Conservation (phyloP, 2,797 vertebrate species). For the Uromys caudimaculatus region DNA sequence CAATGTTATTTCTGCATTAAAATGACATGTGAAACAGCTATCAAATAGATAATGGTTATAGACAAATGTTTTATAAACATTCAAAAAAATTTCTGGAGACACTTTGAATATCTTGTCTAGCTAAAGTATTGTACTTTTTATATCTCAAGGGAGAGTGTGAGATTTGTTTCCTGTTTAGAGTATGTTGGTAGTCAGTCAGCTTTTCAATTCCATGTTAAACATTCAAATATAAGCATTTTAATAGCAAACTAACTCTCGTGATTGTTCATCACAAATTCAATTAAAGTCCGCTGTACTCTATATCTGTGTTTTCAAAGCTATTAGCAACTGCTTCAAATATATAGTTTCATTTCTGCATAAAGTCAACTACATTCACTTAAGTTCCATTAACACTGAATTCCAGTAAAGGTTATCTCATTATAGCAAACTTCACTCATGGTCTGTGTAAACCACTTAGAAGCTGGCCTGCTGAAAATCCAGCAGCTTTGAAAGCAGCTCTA, state of each 20-base stretch:
- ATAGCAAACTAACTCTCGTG: background rate
- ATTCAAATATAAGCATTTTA: background rate
- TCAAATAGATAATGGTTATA: background rate
- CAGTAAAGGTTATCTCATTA: background rate
- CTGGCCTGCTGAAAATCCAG: background rate
- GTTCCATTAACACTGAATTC: background rate
- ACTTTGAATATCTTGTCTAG: background rate
- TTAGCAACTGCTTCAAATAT: background rate
- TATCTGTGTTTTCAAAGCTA: background rate
- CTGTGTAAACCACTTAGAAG: background rate
- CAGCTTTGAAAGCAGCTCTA: background rate
- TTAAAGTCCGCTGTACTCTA: background rate
- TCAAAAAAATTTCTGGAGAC: background rate
- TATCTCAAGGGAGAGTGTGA: background rate
- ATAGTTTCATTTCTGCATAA: background rate
- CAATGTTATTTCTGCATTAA: constrained; percentile 3
- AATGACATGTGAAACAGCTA: background rate
- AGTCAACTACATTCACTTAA: background rate
- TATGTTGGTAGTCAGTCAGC: background rate
- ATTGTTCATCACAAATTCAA: background rate
- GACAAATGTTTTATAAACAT: background rate
- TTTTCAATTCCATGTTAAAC: background rate
- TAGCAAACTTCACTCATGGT: background rate
- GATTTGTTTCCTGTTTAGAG: constrained; percentile 11
- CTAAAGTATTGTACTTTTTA: constrained; percentile 7